Evolutionary conservation across 2,888 invertebrate species (phyloP).

Genomic region (Hemicrepidius hirtus): DNA sequence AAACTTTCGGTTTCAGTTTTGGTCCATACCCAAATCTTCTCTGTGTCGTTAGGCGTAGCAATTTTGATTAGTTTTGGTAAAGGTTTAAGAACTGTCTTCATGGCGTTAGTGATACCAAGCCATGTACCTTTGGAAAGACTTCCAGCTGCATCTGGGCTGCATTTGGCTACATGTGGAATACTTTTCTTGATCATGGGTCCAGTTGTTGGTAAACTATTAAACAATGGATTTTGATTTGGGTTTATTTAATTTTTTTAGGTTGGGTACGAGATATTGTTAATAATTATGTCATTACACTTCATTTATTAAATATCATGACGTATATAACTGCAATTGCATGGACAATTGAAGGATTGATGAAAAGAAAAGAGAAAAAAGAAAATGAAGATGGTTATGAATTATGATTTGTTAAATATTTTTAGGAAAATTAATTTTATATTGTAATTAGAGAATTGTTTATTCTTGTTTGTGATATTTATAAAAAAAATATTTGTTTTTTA

Average conservation of each 20-base stretch:
- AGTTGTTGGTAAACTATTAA: constrained; percentile 76
- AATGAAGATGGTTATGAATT: not conserved
- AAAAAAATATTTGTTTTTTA: no score
- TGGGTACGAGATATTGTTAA: constrained; percentile 79
- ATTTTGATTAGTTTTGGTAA: constrained; percentile 82
- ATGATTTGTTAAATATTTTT: not conserved
- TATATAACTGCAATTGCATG: constrained; percentile 79
- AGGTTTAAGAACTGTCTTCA: constrained; percentile 83
- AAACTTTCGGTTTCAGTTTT: constrained; percentile 73
- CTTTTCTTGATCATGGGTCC: constrained; percentile 79
- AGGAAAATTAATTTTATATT: no score
- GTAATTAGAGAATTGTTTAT: no score
- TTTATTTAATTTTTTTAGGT: constrained; percentile 70
- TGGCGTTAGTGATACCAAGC: constrained; percentile 83
- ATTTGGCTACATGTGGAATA: constrained; percentile 80
- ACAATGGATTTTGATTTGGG: constrained; percentile 25
- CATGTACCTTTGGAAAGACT: constrained; percentile 82
- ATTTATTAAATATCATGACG: constrained; percentile 80
- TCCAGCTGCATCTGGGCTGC: constrained; percentile 83
- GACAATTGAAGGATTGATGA: constrained; percentile 75
- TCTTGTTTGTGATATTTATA: no score
- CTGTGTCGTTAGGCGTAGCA: constrained; percentile 76
- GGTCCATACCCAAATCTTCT: constrained; percentile 77
- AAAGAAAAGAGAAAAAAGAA: constrained; percentile 47
- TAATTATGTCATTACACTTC: constrained; percentile 77